These are phyloP conservation scores for Temnothorax curvispinosus DNA, from an alignment of 1,140 invertebrate genomes.

Conservation along the genomic window DNA sequence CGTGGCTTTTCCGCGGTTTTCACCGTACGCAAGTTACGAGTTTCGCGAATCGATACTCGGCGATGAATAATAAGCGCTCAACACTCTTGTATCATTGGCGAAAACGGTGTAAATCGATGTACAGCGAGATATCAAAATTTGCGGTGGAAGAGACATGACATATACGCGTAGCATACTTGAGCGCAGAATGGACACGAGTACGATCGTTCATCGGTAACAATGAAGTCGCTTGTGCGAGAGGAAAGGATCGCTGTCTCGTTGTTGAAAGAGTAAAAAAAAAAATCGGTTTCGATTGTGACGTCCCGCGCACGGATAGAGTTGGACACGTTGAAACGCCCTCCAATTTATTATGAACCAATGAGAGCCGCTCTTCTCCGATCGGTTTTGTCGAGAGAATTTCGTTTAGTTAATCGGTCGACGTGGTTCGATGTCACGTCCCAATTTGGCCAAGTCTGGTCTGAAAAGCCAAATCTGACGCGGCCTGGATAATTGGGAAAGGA, in stretches of 20 bases:
- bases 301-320: conserved; percentile 51
- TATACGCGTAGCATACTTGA: conserved; percentile 19
- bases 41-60: not conserved
- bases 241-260: conserved; percentile 49
- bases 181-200: conserved; percentile 33
- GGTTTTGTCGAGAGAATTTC: conserved; percentile 67
- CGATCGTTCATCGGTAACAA: conserved; percentile 49
- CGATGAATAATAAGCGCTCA: conserved; percentile 41
- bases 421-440: conserved; percentile 72
- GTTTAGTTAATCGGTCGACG: conserved; percentile 74
- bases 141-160: conserved; percentile 25
- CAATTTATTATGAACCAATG: conserved; percentile 72
- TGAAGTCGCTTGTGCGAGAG: conserved; percentile 39
- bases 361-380: conserved; percentile 63
- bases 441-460: conserved; percentile 68
- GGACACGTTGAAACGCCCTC: conserved; percentile 54
- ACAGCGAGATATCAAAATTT: conserved; percentile 11
- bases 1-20: conserved; percentile 12
- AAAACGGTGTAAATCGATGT: conserved; percentile 17
- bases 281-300: conserved; percentile 40
- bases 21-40: not conserved
- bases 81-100: conserved; percentile 36
- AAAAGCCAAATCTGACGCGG: conserved; percentile 48
- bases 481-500: conserved; percentile 59
- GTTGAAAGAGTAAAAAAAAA: conserved; percentile 34